A percentile compares a stretch with the other conserved stretches of the same genome.
phyloP scores from a whole-genome alignment of 2,113 vertebrate genomes.

The Talpa occidentalis region DNA sequence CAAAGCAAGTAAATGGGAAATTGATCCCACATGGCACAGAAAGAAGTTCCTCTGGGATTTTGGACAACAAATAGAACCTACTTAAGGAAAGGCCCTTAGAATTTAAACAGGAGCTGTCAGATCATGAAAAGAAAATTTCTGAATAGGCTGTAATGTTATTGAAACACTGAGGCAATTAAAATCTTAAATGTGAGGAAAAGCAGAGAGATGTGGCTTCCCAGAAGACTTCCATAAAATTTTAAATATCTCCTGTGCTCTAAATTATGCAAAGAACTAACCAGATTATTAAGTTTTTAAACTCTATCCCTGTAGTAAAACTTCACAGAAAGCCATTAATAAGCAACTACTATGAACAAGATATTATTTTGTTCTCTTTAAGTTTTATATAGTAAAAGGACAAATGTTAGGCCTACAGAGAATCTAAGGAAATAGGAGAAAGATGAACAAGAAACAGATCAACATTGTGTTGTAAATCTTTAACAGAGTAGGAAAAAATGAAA shows the following conservation, averaged over 20 bases:
- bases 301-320: not conserved
- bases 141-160: constrained; percentile 47
- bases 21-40: not conserved
- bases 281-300: constrained; percentile 42
- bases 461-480: not conserved
- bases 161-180: constrained; percentile 63
- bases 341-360: not conserved
- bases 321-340: constrained; percentile 38
- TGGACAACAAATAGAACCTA: constrained; percentile 20
- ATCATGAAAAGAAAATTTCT: constrained; percentile 39
- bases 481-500: constrained; percentile 34
- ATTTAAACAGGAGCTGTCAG: constrained; percentile 45
- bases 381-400: constrained; percentile 8
- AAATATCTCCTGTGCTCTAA: constrained; percentile 5
- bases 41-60: constrained; percentile 3
- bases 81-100: constrained; percentile 28
- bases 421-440: not conserved
- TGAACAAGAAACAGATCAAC: not conserved
- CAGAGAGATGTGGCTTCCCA: not conserved
- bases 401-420: not conserved
- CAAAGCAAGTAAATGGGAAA: constrained; percentile 24
- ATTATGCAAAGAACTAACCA: not conserved
- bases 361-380: not conserved
- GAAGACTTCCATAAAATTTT: constrained; percentile 50
- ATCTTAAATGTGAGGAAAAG: constrained; percentile 43